Base-by-base conservation (phyloP, 2,113 vertebrate species). In the Probosciger aterrimus region DNA sequence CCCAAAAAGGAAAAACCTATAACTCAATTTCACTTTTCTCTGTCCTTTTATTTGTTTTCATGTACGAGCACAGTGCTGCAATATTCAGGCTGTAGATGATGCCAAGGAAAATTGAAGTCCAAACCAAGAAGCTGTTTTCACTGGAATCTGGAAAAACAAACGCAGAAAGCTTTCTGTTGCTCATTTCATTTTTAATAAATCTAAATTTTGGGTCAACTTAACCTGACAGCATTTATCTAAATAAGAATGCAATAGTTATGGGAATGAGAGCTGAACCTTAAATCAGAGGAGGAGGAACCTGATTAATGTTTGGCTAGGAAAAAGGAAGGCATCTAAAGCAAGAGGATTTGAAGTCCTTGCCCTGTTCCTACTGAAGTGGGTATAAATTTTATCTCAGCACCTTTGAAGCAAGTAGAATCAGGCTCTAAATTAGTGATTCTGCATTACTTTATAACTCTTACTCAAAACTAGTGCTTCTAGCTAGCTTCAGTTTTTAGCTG, bases 131-230 rank as follows among this genome's bases (percentile, higher is more conserved):
- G 74, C 80, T 94, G 62, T 75, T 96, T 96, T 87, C 74, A 19
- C 41, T 89, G 65, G 83, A 92, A 82, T 85, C 94, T 77, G 69
- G 57, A 69, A 96, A 95, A 93, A 87, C 70, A 97, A 95, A 91
- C 69, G 59, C 31, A 80, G 81, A 92, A 94, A 63, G 7, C 49
- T 92, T 92, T 95, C 81, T 91, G 65, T 89, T 93, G 49, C 57
- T 95, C 14, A 22, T 91, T 95, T 93, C 33, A 91, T 82, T 91
- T 94, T 92, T 90, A 89, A 91, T 96, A 92, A 85, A 96, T 94
- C 77, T 95, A 57, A 76, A 79, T 89, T 95, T 93, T 73, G 46
- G 81, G 93, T 96, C 95, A 95, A 59, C 70, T 95, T 83, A 97
- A 67, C 88, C 92, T 89, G 92, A 85, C 92, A 94, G 52, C 79